Conservation (phyloP, 2,113 vertebrate species). For the Chaetodon auriga region DNA sequence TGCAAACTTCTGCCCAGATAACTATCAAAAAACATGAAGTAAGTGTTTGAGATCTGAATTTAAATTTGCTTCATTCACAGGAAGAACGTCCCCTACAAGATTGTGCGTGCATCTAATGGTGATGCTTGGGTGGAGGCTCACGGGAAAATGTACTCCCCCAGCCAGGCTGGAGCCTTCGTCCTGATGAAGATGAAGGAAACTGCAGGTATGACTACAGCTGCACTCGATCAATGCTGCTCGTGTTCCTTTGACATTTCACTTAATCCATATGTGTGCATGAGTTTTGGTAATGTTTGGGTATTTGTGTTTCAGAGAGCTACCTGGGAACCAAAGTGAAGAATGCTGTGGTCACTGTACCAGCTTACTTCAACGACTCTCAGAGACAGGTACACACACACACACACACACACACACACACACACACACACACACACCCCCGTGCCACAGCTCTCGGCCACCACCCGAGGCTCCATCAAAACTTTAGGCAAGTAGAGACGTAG, state of each 20-base stretch:
- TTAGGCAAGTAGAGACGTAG: too few species aligned
- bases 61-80: constrained; percentile 75
- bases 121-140: constrained; percentile 99
- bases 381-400: constrained; percentile 88
- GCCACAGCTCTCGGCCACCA: too few species aligned
- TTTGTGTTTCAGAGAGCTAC: constrained; percentile 90
- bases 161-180: constrained; percentile 96
- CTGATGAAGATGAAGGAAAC: constrained; percentile 99
- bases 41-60: background rate
- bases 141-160: constrained; percentile 97
- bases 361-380: constrained; percentile 99
- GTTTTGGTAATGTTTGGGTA: background rate
- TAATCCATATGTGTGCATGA: background rate
- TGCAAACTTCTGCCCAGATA: too few species aligned
- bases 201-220: constrained; percentile 86
- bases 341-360: constrained; percentile 96
- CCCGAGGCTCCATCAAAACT: too few species aligned
- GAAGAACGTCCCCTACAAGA: constrained; percentile 97
- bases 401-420: too few species aligned
- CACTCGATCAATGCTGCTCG: too few species aligned
- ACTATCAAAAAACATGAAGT: too few species aligned
- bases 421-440: too few species aligned
- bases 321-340: constrained; percentile 95
- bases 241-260: background rate
- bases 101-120: constrained; percentile 96